Percentiles rank a stretch among this genome's conserved stretches.
These are phyloP conservation scores for Labia minor DNA, from an alignment of 2,888 invertebrate species.

Conservation along the genomic window DNA sequence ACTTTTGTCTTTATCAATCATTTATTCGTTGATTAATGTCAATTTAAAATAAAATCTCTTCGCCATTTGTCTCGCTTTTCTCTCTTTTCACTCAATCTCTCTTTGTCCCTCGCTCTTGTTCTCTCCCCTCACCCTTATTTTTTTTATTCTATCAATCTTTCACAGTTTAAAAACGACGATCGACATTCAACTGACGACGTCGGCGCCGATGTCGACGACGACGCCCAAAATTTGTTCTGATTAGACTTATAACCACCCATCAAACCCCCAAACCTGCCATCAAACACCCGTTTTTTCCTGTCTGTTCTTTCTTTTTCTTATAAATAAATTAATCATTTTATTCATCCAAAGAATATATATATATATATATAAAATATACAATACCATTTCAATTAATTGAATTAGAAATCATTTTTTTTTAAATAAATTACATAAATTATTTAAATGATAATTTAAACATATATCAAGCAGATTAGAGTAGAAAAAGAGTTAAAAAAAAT, in stretches of 20 bases:
- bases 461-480: no score
- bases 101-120: background rate
- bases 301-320: background rate
- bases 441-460: no score
- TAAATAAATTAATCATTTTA: background rate
- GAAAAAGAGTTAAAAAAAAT: no score
- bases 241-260: background rate
- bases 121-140: background rate
- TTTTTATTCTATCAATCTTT: background rate
- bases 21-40: background rate
- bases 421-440: no score
- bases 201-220: background rate
- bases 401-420: no score
- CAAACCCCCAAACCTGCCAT: background rate
- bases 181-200: slow-evolving; percentile 7
- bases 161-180: background rate
- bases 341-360: background rate
- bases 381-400: no score
- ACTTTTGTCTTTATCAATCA: background rate
- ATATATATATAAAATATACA: no score
- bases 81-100: background rate
- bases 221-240: slow-evolving; percentile 13
- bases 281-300: background rate
- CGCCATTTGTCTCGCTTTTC: slow-evolving; percentile 5
- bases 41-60: slow-evolving; percentile 7